phyloP scores from a whole-genome alignment of 2,888 invertebrate species.

The Cyclophora punctaria region DNA sequence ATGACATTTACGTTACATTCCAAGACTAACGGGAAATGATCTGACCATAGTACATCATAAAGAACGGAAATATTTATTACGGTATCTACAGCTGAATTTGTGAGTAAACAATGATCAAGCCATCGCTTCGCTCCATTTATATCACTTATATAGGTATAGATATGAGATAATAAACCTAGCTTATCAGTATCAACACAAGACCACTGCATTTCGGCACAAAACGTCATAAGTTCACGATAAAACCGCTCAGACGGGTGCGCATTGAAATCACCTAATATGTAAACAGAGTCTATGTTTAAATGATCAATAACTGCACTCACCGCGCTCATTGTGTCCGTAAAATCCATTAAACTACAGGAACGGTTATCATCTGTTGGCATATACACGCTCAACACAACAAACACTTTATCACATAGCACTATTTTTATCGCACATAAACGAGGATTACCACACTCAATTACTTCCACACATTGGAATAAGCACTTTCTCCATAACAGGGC shows the following conservation, averaged over 20 bases:
- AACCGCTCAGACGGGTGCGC: conserved; percentile 9
- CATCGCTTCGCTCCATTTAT: too few relatives aligned
- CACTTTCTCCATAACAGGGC: conserved; percentile 12
- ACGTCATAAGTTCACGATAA: conserved; percentile 2
- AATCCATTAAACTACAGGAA: background rate
- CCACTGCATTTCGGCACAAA: conserved; percentile 10
- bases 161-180: conserved; percentile 1
- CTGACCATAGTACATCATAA: too few relatives aligned
- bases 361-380: conserved; percentile 5
- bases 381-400: conserved; percentile 7
- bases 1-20: too few relatives aligned
- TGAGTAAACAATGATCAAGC: too few relatives aligned
- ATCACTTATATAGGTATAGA: too few relatives aligned
- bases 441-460: conserved; percentile 7
- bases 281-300: conserved; percentile 4
- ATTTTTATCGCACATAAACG: conserved; percentile 4
- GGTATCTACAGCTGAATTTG: too few relatives aligned
- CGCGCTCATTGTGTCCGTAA: conserved; percentile 5
- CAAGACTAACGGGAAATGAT: too few relatives aligned
- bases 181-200: conserved; percentile 5
- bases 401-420: background rate
- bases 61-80: too few relatives aligned
- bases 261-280: conserved; percentile 12
- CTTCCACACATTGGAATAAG: conserved; percentile 10
- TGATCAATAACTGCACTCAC: conserved; percentile 5